Base-by-base conservation (phyloP, 2,797 vertebrate species). In the Dendrocincla fuliginosa region DNA sequence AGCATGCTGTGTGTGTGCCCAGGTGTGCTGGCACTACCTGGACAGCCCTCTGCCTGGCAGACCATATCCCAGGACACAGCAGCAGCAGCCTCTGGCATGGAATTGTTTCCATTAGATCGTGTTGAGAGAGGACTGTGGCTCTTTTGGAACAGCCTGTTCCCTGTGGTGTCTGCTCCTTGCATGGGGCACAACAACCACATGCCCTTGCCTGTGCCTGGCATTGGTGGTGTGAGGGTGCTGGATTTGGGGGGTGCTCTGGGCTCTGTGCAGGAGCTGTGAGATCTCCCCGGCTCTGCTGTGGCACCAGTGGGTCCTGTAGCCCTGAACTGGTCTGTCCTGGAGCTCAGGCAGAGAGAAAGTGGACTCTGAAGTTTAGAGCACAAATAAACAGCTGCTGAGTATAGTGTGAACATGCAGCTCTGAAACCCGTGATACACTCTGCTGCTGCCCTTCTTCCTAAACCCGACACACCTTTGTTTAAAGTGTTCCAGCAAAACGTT, bases 381-480 rank as follows among this genome's bases (percentile, higher is more conserved):
- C 37, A 57, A 15, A n/a, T 18, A 41, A 78, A 90, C 0, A 32
- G 49, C 47, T 28, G 39, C 39, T 2, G 7, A 33, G 44, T 5
- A 4, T 4, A 25, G 71, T 52, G 41, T 30, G 74, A 73, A 42
- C 53, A 9, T 13, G 46, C 65, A 89, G 74, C 86, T 83, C 73
- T 81, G 42, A 92, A 96, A 89, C 80, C 55, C 87, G 78, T 56
- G 85, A 32, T 90, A 70, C 3, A 64, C 65, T 94, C 70, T 47
- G 73, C 68, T 83, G 63, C 85, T 92, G 90, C 89, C 92, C 76
- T 95, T 88, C 87, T 94, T 84, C 71, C 73, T 81, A 95, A 89
- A 56, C 44, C 49, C 0, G 83, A 59, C 96, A 87, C 86, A 92
- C 94, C 93, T 96, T 96, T 97, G 90, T 97, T 95, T 94, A 33